These are phyloP conservation scores for Barnardius zonarius DNA, from an alignment of 2,113 vertebrate genomes.

Conservation along the genomic window DNA sequence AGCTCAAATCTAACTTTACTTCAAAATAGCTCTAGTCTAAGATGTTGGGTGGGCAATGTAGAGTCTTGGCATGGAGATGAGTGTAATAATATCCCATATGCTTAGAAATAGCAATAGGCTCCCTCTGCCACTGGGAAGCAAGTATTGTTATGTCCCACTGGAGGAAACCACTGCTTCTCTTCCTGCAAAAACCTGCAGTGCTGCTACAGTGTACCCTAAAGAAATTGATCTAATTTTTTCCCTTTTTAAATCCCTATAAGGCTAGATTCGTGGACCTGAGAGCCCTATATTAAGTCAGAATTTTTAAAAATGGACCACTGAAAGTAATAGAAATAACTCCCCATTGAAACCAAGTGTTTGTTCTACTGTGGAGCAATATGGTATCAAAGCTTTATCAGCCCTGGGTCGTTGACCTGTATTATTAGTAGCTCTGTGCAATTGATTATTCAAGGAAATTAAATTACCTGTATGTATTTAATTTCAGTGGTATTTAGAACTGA, in stretches of 20 bases:
- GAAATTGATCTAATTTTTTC: neutral
- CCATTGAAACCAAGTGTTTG: neutral
- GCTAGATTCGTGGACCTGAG: neutral
- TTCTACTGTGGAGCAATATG: neutral
- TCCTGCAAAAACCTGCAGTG: neutral
- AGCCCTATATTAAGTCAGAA: neutral
- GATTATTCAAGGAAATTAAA: neutral
- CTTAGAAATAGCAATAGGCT: neutral
- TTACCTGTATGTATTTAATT: neutral
- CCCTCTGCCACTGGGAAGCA: neutral
- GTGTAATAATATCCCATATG: neutral
- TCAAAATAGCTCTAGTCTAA: neutral
- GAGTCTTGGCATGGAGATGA: neutral
- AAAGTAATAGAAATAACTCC: neutral
- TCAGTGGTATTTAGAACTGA: neutral
- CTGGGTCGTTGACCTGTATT: neutral
- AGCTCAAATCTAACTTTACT: neutral
- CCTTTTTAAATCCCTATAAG: neutral
- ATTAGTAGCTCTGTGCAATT: neutral
- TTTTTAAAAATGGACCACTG: neutral
- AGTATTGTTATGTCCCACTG: neutral
- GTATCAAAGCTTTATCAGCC: neutral
- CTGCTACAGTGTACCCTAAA: neutral
- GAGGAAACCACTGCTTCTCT: neutral
- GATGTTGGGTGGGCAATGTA: neutral